Evolutionary conservation across 2,888 invertebrate genomes (phyloP).

Genomic region (Eupeodes luniger): DNA sequence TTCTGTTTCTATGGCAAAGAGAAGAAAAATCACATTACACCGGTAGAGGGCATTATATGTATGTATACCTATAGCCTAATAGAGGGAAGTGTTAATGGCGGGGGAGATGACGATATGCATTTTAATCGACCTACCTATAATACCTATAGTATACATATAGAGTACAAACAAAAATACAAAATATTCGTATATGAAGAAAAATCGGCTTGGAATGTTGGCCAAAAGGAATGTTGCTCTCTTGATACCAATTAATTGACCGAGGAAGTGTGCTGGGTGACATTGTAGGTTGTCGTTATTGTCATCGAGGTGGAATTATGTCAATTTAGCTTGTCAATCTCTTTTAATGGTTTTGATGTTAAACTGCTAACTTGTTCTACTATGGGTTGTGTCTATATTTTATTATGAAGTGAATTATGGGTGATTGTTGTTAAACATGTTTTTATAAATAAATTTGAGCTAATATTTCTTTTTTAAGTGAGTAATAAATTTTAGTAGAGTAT

Average conservation of each 20-base stretch:
- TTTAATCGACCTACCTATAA: constrained; percentile 32
- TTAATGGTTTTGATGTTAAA: constrained; percentile 17
- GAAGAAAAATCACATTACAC: constrained; percentile 53
- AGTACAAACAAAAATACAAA: neutral
- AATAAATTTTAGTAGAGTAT: neutral
- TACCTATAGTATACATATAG: neutral
- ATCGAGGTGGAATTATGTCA: constrained; percentile 34
- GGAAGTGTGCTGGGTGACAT: constrained; percentile 45
- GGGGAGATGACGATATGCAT: constrained; percentile 50
- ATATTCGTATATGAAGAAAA: neutral
- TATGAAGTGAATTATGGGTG: constrained; percentile 33
- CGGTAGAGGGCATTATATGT: constrained; percentile 45
- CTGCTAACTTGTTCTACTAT: constrained; percentile 4
- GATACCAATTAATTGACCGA: constrained; percentile 55
- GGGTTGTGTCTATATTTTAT: neutral
- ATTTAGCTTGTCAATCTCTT: constrained; percentile 40
- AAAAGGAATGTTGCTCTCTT: constrained; percentile 48
- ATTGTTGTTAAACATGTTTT: constrained; percentile 20
- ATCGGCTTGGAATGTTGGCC: constrained; percentile 54
- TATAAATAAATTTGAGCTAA: neutral
- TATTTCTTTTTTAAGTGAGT: neutral
- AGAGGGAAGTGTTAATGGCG: constrained; percentile 67
- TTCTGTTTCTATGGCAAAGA: constrained; percentile 28
- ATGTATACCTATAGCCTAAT: too few species aligned
- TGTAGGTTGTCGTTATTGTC: constrained; percentile 31